Evolutionary conservation across 2,888 invertebrate species (phyloP), one percentile per base, ranked within the genome.

Genomic region (Sipha maydis): DNA sequence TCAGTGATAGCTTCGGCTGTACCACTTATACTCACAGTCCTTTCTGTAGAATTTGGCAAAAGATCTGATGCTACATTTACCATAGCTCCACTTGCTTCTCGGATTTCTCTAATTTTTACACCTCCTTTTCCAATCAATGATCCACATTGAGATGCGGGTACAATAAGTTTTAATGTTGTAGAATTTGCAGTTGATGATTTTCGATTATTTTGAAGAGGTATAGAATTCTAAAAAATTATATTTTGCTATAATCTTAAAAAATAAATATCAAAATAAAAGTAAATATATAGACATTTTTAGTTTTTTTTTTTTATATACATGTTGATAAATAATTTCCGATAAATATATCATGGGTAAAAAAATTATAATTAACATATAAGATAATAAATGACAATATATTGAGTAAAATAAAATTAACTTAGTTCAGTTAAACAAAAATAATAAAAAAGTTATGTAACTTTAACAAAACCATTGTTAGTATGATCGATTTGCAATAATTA

Each of bases 71-170:
- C 99, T 91, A 99, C 99, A 93, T 96, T 95, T 92, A 97, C 97
- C 90, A 96, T 96, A 90, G 97, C 97, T 89, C 97, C 97, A 89
- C 97, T 96, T 91, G 98, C 98, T 93, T 99, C 99, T 90, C 99
- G 94, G 92, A 99, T 99, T 93, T 99, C 99, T 93, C 99, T 99
- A 92, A 99, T 99, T 94, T 99, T 99, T 91, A 98, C 97, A 90
- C 99, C 99, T 90, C 99, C 99, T 92, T 99, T 99, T 92, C 99
- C 99, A 93, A 99, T 99, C 91, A 99, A 95, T 67, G 99, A 99
- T 91, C 99, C 99, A 93, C 99, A 99, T 93, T 99, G 99, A 91
- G 98, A 98, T 89, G 99, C 99, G 83, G 99, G 99, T 91, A 99
- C 98, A 92, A 99, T 99, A 92, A 99, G 95, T 91, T 99, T 95